These are phyloP conservation scores for Trachelipus rathkii DNA, from an alignment of 1,140 invertebrate species.

Conservation along the genomic window DNA sequence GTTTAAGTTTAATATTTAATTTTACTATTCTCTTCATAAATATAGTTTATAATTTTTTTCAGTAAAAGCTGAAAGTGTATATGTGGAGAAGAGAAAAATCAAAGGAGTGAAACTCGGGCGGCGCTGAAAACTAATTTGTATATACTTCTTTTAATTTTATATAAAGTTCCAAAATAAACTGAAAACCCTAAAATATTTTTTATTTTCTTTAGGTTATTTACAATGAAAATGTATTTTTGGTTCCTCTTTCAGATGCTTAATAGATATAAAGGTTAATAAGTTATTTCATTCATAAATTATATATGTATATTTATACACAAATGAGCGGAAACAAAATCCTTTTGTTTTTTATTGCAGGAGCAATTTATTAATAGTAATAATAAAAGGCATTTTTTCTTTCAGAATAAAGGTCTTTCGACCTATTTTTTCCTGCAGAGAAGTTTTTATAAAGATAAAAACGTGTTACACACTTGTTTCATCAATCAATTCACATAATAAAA, in stretches of 20 bases:
- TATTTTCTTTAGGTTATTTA: too few species aligned
- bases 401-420: neutral
- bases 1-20: too few species aligned
- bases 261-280: neutral
- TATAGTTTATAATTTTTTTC: neutral
- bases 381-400: neutral
- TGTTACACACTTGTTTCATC: too few species aligned
- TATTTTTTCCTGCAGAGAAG: neutral
- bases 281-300: neutral
- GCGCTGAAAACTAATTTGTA: neutral
- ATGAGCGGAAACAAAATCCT: neutral
- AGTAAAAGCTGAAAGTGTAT: neutral
- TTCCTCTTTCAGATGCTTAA: neutral
- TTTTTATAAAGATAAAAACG: too few species aligned
- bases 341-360: neutral
- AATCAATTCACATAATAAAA: neutral
- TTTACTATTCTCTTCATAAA: too few species aligned
- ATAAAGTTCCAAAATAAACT: too few species aligned
- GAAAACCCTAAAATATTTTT: too few species aligned
- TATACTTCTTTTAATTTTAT: neutral
- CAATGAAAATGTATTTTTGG: neutral
- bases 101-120: neutral
- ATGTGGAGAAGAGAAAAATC: neutral
- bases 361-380: neutral
- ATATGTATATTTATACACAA: constrained; percentile 6